These are phyloP conservation scores for Machimus rusticus DNA, from an alignment of 2,888 invertebrate species.

Conservation along the genomic window DNA sequence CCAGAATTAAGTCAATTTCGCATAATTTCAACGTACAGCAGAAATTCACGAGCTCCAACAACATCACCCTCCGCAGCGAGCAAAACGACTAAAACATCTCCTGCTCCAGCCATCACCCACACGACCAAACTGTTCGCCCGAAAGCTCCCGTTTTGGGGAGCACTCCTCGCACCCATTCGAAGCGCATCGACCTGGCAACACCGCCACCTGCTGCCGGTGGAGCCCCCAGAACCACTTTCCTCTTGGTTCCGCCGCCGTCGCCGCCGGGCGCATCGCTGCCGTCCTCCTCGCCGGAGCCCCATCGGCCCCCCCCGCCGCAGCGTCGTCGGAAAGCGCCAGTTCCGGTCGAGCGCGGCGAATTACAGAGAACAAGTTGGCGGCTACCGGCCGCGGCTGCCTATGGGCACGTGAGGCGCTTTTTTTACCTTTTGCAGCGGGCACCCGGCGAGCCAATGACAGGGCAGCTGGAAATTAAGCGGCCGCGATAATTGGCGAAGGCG, in stretches of 20 bases:
- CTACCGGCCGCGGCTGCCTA: constrained; percentile 5
- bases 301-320: not conserved
- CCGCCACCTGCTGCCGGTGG: not conserved
- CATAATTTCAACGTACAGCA: not conserved
- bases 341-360: constrained; percentile 9
- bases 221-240: not conserved
- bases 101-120: not conserved
- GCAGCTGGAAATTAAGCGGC: constrained; percentile 1
- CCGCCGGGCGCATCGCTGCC: not conserved
- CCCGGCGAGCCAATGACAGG: constrained; percentile 23
- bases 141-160: not conserved
- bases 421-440: constrained; percentile 33
- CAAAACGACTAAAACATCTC: not conserved
- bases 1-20: not conserved
- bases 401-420: constrained; percentile 32
- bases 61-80: not conserved
- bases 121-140: not conserved
- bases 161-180: not conserved
- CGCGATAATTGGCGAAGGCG: constrained; percentile 32
- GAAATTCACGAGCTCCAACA: not conserved
- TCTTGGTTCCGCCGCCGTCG: not conserved
- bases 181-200: not conserved
- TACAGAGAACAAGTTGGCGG: constrained; percentile 7
- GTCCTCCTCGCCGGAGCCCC: not conserved
- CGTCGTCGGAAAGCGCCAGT: not conserved